phyloP scores from a whole-genome alignment of 2,113 vertebrate genomes.

The Rallus limicola region DNA sequence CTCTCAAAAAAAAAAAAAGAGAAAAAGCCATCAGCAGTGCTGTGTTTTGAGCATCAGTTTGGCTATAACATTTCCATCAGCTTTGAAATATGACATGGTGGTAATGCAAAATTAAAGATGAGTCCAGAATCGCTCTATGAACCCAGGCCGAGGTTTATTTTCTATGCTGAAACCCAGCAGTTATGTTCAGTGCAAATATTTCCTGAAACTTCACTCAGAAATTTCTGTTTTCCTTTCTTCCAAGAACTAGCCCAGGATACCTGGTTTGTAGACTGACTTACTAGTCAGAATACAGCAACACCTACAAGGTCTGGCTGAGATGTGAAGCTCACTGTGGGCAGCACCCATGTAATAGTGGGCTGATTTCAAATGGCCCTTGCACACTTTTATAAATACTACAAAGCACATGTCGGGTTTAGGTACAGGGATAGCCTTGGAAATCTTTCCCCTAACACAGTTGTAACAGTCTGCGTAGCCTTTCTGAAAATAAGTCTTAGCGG shows the following conservation, averaged over 20 bases:
- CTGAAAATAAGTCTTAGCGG: background rate
- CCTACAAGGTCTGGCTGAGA: background rate
- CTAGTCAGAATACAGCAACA: background rate
- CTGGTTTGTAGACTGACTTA: background rate
- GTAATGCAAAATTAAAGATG: background rate
- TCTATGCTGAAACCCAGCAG: background rate
- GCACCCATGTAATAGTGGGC: background rate
- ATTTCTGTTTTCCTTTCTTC: background rate
- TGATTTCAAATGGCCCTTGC: background rate
- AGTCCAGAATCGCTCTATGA: background rate
- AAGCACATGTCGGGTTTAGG: background rate
- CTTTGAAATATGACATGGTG: background rate
- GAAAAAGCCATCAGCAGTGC: background rate
- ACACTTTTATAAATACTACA: background rate
- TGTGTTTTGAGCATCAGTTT: background rate
- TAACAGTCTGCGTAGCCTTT: background rate
- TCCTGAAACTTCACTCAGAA: background rate
- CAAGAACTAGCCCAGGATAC: background rate
- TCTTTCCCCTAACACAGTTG: background rate
- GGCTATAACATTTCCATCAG: background rate
- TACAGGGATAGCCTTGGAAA: conserved; percentile 15
- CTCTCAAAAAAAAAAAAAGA: background rate
- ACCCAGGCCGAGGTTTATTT: background rate
- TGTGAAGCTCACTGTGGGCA: background rate
- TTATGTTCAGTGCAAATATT: background rate